Base-by-base conservation (phyloP, 2,113 vertebrate species). In the Notiomystis cincta region DNA sequence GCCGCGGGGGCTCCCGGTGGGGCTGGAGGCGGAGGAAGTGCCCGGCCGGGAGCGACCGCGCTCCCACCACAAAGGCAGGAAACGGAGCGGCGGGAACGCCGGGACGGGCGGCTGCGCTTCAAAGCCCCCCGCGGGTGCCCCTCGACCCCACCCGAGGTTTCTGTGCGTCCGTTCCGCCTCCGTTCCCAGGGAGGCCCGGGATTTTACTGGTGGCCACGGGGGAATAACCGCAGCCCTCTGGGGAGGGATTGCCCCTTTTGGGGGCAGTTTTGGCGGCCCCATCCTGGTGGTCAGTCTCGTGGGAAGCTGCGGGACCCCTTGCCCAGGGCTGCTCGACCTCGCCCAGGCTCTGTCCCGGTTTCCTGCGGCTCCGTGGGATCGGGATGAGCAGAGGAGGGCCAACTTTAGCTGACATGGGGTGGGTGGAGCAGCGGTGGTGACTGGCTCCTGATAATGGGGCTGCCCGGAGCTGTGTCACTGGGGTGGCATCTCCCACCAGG, bases 21-120 rank as follows among this genome's bases (percentile, higher is more conserved):
- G 40, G 70, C 51, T 4, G 64, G 14, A 14, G 56, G 82, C n/a
- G 61, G 58, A 92, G 95, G 95, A 95, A 94, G 47, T 48, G 67
- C 47, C 79, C 54, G 45, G 30, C 53, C 92, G 53, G 92, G 87
- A 94, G 78, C 87, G 73, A 87, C 92, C 66, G 70, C 40, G 50
- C 61, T 89, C 64, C 85, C 77, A 35, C 87, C 90, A 96, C 95
- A 96, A 96, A 96, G 95, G 90, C 93, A 96, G 95, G 95, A 96
- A 96, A 47, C 95, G 45, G 37, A 90, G 95, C 90, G 64, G 90
- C 90, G 90, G 92, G 87, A 87, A 90, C 7, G 86, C 37, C 40
- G 64, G 76, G 16, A 21, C 66, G 27, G 62, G 86, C 72, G 67
- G 66, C 78, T 9, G 51, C 15, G 40, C 92, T 83, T 92, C 89